A percentile compares a stretch with the other conserved stretches of the same genome.
phyloP scores from a whole-genome alignment of 2,888 invertebrate genomes.

The Lapara coniferarum region DNA sequence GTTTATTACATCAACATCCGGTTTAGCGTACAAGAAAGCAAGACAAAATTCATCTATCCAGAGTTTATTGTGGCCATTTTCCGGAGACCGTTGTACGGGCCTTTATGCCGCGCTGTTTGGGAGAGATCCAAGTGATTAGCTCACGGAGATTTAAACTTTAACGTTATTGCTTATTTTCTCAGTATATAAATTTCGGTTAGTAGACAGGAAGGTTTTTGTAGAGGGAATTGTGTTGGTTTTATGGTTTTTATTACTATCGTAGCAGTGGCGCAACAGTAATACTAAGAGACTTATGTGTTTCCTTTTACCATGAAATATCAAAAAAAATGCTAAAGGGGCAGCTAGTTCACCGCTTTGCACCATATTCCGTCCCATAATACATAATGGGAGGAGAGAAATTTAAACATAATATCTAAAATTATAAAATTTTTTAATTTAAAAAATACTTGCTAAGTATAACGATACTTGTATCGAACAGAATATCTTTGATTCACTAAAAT shows the following conservation, averaged over 20 bases:
- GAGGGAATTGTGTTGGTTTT: neutral
- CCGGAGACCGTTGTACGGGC: conserved; percentile 47
- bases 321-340: too few relatives aligned
- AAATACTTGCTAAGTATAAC: too few relatives aligned
- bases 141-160: conserved; percentile 25
- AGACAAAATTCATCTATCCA: conserved; percentile 52
- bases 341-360: too few relatives aligned
- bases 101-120: conserved; percentile 25
- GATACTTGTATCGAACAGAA: too few relatives aligned
- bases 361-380: too few relatives aligned
- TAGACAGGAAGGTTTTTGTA: neutral
- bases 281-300: too few relatives aligned
- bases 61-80: conserved; percentile 60
- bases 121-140: conserved; percentile 33
- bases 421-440: too few relatives aligned
- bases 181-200: neutral
- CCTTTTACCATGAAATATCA: too few relatives aligned
- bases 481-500: too few relatives aligned
- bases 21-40: conserved; percentile 40
- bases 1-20: conserved; percentile 39
- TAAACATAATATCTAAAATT: too few relatives aligned
- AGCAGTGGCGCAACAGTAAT: too few relatives aligned
- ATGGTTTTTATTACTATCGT: neutral
- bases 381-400: too few relatives aligned
- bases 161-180: conserved; percentile 22